A percentile compares a stretch with the other conserved stretches of the same genome.
Evolutionary conservation across 2,113 vertebrate species (phyloP).

Genomic region (Scomber scombrus): DNA sequence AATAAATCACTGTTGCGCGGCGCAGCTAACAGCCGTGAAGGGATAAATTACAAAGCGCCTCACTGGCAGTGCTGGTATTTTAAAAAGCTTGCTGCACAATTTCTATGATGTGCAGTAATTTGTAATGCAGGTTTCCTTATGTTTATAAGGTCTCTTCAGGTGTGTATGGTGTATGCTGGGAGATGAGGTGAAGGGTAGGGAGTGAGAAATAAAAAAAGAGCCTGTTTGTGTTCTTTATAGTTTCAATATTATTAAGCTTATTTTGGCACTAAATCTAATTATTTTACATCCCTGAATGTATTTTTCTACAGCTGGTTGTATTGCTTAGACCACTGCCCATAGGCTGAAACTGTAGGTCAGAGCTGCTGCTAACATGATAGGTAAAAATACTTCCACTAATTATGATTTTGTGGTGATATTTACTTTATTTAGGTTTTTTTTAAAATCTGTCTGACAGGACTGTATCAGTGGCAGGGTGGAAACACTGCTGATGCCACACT

Average conservation of each 20-base stretch:
- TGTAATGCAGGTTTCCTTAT: conserved; percentile 88
- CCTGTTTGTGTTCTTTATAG: conserved; percentile 40
- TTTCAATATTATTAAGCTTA: conserved; percentile 53
- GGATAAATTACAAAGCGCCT: conserved; percentile 95
- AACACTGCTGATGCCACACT: conserved; percentile 12
- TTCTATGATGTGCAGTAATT: conserved; percentile 90
- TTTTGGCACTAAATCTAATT: conserved; percentile 46
- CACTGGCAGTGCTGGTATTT: conserved; percentile 98
- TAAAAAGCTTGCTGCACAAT: conserved; percentile 97
- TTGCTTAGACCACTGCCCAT: not conserved
- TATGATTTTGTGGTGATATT: not conserved
- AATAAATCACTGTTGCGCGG: conserved; percentile 93
- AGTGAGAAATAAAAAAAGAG: conserved; percentile 34
- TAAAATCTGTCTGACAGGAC: not conserved
- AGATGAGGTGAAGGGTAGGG: conserved; percentile 62
- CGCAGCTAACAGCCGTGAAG: conserved; percentile 91
- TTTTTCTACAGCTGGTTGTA: conserved; percentile 38
- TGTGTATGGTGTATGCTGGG: conserved; percentile 66
- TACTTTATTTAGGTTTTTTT: no score
- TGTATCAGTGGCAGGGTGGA: conserved; percentile 8
- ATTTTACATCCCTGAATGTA: conserved; percentile 39
- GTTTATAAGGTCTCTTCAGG: conserved; percentile 80
- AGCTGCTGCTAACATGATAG: not conserved
- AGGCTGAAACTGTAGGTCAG: conserved; percentile 18
- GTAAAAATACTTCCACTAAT: not conserved